Evolutionary conservation across 2,113 vertebrate species (phyloP), one percentile per base, ranked within the genome.

Genomic region (Pseudopipra pipra): DNA sequence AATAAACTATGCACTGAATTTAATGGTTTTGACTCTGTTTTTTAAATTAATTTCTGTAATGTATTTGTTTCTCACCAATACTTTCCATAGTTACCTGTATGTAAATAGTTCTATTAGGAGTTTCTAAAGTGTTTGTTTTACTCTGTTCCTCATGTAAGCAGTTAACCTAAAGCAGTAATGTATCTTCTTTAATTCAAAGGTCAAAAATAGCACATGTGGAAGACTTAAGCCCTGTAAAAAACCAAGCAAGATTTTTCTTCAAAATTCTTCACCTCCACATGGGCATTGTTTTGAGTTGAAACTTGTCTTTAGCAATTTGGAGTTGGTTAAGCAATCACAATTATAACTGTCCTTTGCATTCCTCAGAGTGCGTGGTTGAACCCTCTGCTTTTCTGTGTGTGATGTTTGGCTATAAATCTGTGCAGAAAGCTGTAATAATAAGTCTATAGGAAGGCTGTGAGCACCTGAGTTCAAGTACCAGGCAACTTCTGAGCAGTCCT

Each of bases 1-100:
- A 96, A 95, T 96, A 93, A 96, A 96, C 90, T 55, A 12, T 75
- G 68, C 73, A 72, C 55, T 89, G 56, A 84, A 88, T 81, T 92
- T 27, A 58, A 31, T 80, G 67, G 14, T 87, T 87, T 68, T 87
- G 63, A 58, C 39, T 95, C 39, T 92, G 22, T n/a, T 88, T 80
- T 90, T 83, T 5, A 33, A 72, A 75, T 80, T 55, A 12, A 14
- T 84, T 90, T 94, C 44, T 84, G 4, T 84, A n/a, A 56, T 37
- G 14, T 43, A 6, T 84, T 88, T 90, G 14, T 73, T 94, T 79
- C 35, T 68, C 35, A 55, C 13, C 18, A 21, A 10, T 83, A n/a
- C 31, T 89, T 83, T n/a, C 21, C 43, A 19, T 80, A 44, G 59
- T 55, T 88, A 52, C 31, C 31, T 90, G 2, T 55, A 23, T 81